phyloP scores from a whole-genome alignment of 1,140 invertebrate species.

The Drosophila baimaii region DNA sequence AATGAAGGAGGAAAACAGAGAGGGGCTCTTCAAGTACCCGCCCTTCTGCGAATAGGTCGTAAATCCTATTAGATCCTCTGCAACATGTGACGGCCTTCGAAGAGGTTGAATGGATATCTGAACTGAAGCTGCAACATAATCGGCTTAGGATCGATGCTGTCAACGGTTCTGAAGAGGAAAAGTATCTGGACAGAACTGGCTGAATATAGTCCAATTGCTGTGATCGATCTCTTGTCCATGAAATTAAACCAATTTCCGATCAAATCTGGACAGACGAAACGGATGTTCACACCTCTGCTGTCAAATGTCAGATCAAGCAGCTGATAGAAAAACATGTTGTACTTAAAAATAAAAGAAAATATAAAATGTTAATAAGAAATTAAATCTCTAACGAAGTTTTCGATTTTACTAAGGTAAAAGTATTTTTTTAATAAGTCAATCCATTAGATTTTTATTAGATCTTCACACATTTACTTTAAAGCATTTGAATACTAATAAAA shows the following conservation, averaged over 20 bases:
- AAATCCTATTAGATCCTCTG: conserved; percentile 73
- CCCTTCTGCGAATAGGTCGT: conserved; percentile 60
- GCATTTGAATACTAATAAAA: neutral
- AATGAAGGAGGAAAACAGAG: conserved; percentile 20
- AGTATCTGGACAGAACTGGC: conserved; percentile 2
- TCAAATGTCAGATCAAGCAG: neutral
- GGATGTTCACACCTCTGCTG: conserved; percentile 16
- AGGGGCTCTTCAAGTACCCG: conserved; percentile 38
- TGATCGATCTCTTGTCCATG: conserved; percentile 12
- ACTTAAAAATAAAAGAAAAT: neutral
- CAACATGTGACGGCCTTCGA: conserved; percentile 61
- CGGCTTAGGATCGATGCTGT: conserved; percentile 67
- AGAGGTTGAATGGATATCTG: conserved; percentile 17
- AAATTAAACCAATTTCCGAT: conserved; percentile 31
- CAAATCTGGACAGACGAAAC: neutral
- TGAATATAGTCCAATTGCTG: neutral
- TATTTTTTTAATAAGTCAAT: neutral
- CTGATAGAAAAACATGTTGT: neutral
- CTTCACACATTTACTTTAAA: neutral
- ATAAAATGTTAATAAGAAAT: neutral
- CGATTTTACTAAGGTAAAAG: neutral
- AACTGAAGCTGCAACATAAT: conserved; percentile 48
- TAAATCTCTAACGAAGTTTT: too few relatives aligned
- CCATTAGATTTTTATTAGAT: neutral
- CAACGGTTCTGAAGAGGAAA: conserved; percentile 38